Evolutionary conservation across 2,888 invertebrate genomes (phyloP).

Genomic region (Bruchidius siliquastri): DNA sequence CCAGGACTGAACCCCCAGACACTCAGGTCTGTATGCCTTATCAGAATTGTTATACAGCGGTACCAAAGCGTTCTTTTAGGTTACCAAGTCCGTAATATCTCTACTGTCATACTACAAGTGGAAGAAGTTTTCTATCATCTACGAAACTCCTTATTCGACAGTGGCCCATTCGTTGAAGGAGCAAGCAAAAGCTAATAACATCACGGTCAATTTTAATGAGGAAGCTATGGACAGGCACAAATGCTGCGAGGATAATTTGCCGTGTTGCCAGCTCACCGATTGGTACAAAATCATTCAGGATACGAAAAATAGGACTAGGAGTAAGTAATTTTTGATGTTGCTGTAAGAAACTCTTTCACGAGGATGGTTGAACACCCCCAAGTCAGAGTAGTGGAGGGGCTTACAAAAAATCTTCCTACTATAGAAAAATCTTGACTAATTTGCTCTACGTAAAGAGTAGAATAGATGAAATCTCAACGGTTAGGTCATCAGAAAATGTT

Average conservation of each 20-base stretch:
- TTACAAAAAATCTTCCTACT: too few species aligned
- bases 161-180: slow-evolving; percentile 77
- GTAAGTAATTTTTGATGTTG: slow-evolving; percentile 54
- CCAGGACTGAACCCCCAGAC: slow-evolving; percentile 89
- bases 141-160: slow-evolving; percentile 74
- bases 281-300: slow-evolving; percentile 82
- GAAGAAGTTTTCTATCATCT: slow-evolving; percentile 88
- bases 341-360: too few species aligned
- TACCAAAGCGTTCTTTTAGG: slow-evolving; percentile 52
- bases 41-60: background rate
- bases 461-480: too few species aligned
- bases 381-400: too few species aligned
- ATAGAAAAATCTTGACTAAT: too few species aligned
- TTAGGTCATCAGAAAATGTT: too few species aligned
- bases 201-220: slow-evolving; percentile 77
- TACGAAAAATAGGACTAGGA: slow-evolving; percentile 80
- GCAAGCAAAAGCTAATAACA: slow-evolving; percentile 70
- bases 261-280: slow-evolving; percentile 73
- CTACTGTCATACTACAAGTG: slow-evolving; percentile 87
- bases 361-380: too few species aligned
- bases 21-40: slow-evolving; percentile 62
- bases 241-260: slow-evolving; percentile 71
- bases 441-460: too few species aligned
- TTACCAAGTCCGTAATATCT: slow-evolving; percentile 91
- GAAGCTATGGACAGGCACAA: slow-evolving; percentile 67